Conservation (phyloP, 1,140 invertebrate species). For the Bombus pyrosoma region DNA sequence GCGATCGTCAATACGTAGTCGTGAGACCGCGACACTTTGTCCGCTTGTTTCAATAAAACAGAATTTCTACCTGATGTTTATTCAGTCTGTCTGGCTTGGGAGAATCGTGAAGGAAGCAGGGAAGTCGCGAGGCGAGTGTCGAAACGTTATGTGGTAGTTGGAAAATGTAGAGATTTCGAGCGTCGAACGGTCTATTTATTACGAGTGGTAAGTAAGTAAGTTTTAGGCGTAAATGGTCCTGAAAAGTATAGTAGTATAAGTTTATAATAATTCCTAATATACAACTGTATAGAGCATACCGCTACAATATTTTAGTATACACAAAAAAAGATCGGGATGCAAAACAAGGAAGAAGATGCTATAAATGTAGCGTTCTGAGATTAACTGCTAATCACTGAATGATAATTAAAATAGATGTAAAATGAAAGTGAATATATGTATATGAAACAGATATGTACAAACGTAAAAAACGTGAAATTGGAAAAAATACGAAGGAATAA, state of each 20-base stretch:
- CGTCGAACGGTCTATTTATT: not conserved
- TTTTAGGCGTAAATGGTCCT: too few relatives aligned
- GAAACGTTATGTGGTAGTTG: not conserved
- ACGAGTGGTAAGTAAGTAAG: not conserved
- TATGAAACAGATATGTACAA: not conserved
- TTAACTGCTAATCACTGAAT: not conserved
- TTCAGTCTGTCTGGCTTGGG: not conserved
- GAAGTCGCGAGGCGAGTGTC: not conserved
- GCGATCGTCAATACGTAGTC: constrained; percentile 64
- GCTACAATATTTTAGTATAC: too few relatives aligned
- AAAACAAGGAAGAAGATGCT: too few relatives aligned
- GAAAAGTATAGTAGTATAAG: not conserved
- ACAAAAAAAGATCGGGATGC: too few relatives aligned
- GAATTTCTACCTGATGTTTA: constrained; percentile 24
- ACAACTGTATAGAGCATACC: too few relatives aligned
- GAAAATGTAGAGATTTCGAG: not conserved
- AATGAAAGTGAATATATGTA: not conserved
- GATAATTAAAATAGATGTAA: not conserved
- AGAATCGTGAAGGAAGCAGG: not conserved
- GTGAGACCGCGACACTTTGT: constrained; percentile 49
- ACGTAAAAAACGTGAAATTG: not conserved
- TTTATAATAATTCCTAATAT: not conserved
- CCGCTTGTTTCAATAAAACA: constrained; percentile 40
- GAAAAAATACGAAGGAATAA: not conserved
- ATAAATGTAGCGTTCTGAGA: not conserved